These are phyloP conservation scores for Calcarius ornatus DNA, from an alignment of 2,113 vertebrate species.

Conservation along the genomic window DNA sequence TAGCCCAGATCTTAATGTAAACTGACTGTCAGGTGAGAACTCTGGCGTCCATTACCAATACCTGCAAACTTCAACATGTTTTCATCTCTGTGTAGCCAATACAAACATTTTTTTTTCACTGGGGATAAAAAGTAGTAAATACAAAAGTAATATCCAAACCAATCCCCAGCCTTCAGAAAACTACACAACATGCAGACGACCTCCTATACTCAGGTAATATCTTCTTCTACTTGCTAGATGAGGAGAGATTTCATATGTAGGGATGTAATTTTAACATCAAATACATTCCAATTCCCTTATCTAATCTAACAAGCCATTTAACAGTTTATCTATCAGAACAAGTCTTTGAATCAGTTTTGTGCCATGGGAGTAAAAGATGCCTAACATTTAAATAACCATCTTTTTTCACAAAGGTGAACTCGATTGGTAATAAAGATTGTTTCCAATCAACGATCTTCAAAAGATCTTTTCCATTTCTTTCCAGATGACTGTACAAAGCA, in stretches of 20 bases:
- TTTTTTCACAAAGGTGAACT: slow-evolving; percentile 54
- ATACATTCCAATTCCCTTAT: slow-evolving; percentile 73
- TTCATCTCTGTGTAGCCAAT: neutral
- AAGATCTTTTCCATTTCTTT: slow-evolving; percentile 54
- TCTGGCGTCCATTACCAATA: neutral
- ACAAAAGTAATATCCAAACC: neutral
- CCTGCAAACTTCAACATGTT: neutral
- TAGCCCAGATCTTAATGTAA: neutral
- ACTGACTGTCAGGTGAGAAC: neutral
- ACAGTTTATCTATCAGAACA: slow-evolving; percentile 48
- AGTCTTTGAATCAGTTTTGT: slow-evolving; percentile 45
- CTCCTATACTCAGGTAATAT: neutral
- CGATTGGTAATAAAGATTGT: slow-evolving; percentile 54
- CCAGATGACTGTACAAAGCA: slow-evolving; percentile 43
- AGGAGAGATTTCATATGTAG: slow-evolving; percentile 45
- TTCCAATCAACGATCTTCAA: slow-evolving; percentile 64
- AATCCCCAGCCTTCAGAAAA: neutral
- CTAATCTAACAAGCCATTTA: slow-evolving; percentile 69
- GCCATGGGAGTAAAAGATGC: slow-evolving; percentile 6
- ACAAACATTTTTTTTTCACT: neutral
- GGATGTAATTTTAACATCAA: slow-evolving; percentile 66
- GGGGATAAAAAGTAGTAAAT: neutral
- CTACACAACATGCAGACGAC: neutral
- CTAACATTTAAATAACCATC: slow-evolving; percentile 48
- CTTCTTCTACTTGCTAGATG: slow-evolving; percentile 14